These are phyloP conservation scores for Champsocephalus esox DNA, from an alignment of 2,797 vertebrate species.

Conservation along the genomic window DNA sequence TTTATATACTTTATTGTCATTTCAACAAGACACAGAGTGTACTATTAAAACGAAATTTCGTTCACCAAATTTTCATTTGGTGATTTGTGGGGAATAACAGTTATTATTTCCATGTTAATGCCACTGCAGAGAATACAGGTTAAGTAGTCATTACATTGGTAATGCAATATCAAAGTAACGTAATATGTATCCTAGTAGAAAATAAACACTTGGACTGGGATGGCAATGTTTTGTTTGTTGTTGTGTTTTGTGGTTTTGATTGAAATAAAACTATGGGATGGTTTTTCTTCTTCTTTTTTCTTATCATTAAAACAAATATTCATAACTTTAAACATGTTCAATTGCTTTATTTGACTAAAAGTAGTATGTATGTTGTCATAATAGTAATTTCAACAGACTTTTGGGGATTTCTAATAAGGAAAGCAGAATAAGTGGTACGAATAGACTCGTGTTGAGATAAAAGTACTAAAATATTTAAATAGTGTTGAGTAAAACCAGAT, in stretches of 20 bases:
- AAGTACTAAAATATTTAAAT: not conserved
- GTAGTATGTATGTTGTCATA: too few species aligned
- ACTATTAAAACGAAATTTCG: too few species aligned
- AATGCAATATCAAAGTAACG: not conserved
- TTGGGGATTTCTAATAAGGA: too few species aligned
- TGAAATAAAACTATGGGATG: not conserved
- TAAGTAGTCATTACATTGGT: not conserved
- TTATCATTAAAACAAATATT: not conserved
- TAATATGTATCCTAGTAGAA: not conserved
- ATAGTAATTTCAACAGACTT: too few species aligned
- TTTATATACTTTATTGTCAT: too few species aligned
- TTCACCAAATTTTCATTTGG: too few species aligned
- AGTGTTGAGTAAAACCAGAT: slow-evolving; percentile 7
- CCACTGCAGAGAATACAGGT: not conserved
- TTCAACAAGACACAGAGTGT: too few species aligned
- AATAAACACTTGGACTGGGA: too few species aligned
- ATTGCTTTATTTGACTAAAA: not conserved
- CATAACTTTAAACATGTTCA: not conserved
- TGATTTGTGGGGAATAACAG: not conserved
- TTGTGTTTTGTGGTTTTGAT: not conserved
- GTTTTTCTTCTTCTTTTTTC: too few species aligned
- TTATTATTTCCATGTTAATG: not conserved
- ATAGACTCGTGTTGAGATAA: not conserved
- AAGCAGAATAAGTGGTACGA: not conserved
- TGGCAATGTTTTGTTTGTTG: too few species aligned